phyloP scores from a whole-genome alignment of 2,113 vertebrate genomes.

The Xiphophorus couchianus region DNA sequence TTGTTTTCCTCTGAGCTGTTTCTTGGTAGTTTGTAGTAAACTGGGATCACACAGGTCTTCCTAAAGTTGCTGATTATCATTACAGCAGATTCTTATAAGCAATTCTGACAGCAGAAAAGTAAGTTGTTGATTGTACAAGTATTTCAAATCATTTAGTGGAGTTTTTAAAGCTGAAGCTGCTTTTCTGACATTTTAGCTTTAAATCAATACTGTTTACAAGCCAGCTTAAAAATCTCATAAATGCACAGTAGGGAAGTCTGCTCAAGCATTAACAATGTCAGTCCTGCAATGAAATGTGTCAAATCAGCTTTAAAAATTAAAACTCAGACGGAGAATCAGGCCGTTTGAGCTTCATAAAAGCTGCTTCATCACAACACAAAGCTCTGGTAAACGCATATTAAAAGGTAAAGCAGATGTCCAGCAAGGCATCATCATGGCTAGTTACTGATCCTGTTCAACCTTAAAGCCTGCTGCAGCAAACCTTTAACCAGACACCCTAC shows the following conservation, averaged over 20 bases:
- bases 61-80: neutral
- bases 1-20: neutral
- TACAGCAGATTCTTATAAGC: constrained; percentile 2
- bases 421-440: constrained; percentile 34
- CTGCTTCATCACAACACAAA: constrained; percentile 33
- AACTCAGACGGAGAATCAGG: neutral
- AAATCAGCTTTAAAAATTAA: neutral
- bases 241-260: neutral
- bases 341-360: neutral
- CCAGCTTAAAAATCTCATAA: neutral
- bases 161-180: neutral
- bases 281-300: neutral
- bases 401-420: constrained; percentile 9
- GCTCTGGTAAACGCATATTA: constrained; percentile 27
- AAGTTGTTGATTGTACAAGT: constrained; percentile 20
- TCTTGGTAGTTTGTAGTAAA: neutral
- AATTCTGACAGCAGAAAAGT: neutral
- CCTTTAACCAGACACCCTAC: neutral
- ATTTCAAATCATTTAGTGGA: constrained; percentile 13
- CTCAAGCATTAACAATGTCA: neutral
- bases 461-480: neutral
- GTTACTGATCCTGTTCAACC: constrained; percentile 1
- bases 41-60: neutral
- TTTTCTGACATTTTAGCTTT: neutral
- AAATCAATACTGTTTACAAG: neutral